phyloP scores from a whole-genome alignment of 2,113 vertebrate species.

The Gymnogyps californianus region DNA sequence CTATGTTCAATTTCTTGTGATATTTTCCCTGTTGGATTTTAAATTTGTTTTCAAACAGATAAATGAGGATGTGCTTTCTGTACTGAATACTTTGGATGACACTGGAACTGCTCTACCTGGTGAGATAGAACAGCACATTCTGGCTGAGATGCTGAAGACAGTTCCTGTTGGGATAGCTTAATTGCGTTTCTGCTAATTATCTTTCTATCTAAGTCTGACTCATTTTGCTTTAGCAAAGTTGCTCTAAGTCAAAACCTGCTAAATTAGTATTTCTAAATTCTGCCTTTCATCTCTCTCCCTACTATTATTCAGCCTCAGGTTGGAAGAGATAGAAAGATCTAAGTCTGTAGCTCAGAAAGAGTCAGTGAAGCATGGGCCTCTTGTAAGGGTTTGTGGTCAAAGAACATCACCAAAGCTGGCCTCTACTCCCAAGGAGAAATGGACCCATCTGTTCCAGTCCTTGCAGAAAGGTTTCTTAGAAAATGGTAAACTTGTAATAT shows the following conservation, averaged over 20 bases:
- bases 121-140: constrained; percentile 29
- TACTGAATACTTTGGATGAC: constrained; percentile 13
- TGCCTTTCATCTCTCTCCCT: constrained; percentile 7
- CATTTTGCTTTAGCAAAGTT: constrained; percentile 25
- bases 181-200: constrained; percentile 57
- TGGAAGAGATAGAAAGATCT: neutral
- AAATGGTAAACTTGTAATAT: neutral
- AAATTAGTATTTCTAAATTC: constrained; percentile 27
- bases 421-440: neutral
- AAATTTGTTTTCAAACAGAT: constrained; percentile 52
- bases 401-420: neutral
- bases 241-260: constrained; percentile 20
- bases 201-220: constrained; percentile 37
- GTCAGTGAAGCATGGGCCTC: neutral
- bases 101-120: constrained; percentile 11
- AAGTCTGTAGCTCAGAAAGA: neutral
- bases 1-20: neutral
- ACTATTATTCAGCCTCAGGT: neutral
- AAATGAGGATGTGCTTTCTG: constrained; percentile 10
- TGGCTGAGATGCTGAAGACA: neutral
- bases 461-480: neutral
- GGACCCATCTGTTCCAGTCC: neutral
- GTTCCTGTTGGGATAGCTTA: constrained; percentile 57
- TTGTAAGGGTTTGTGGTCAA: neutral
- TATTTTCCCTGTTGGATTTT: constrained; percentile 6